A percentile compares a stretch with the other conserved stretches of the same genome.
phyloP scores from a whole-genome alignment of 2,797 vertebrate species.

The Myotis pilosus region DNA sequence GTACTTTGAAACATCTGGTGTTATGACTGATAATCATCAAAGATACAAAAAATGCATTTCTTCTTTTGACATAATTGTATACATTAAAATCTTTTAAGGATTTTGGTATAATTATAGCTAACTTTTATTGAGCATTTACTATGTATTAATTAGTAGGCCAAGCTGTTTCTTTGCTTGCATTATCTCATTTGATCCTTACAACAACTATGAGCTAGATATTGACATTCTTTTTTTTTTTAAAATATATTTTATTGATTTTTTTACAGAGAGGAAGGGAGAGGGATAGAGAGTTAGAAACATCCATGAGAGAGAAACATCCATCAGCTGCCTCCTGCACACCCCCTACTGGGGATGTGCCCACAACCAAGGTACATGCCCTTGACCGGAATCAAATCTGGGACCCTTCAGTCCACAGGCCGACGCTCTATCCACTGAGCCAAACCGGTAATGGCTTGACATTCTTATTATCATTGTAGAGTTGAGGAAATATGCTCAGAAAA shows the following conservation, averaged over 20 bases:
- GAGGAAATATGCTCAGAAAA: not conserved
- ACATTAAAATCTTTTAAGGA: not conserved
- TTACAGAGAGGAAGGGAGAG: no score
- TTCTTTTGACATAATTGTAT: constrained; percentile 5
- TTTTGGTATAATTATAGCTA: constrained; percentile 35
- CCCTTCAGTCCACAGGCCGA: no score
- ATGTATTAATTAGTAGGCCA: not conserved
- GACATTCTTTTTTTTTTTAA: not conserved
- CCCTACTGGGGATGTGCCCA: no score
- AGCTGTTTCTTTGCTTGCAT: not conserved
- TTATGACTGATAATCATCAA: not conserved
- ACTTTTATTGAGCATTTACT: constrained; percentile 23
- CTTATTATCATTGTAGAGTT: not conserved
- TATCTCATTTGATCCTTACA: not conserved
- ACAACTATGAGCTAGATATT: not conserved
- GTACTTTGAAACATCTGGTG: not conserved
- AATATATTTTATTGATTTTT: no score
- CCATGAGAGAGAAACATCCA: no score
- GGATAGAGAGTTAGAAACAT: no score
- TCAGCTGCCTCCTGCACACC: no score
- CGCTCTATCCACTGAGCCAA: no score
- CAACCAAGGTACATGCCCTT: no score
- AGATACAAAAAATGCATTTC: constrained; percentile 6
- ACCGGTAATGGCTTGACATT: not conserved
- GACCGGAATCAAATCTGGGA: no score